Evolutionary conservation across 92 coral and sea anemone genomes (phyloP), one percentile per base, ranked within the genome.

Genomic region (Metridium senile): DNA sequence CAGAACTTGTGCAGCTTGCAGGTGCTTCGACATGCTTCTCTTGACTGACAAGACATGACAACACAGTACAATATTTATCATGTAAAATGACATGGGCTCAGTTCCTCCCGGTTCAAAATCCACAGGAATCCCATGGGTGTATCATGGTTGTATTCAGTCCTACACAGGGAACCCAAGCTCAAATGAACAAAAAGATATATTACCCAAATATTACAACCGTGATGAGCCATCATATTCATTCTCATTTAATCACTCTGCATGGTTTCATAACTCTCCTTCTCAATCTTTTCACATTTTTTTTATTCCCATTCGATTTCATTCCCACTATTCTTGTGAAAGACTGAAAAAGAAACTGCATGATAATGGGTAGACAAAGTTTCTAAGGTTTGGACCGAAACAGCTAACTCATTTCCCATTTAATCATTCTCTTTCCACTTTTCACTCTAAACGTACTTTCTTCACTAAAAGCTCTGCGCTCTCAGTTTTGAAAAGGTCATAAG

Each of bases 1-100:
- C 69, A 63, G 69, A 63, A 63, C 69, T 63, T 11, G 69, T 63
- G 69, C 69, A 63, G 69, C 45, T 10, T 63, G 69, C 69, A 63
- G 69, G 22, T 63, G 69, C 69, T 29, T 63, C 69, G 23, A 59
- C 65, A 27, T 29, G 69, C 69, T 61, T 27, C 66, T 23, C 61
- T 30, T 63, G 69, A 63, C 69, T 28, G 69, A 63, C 69, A 63
- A 29, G 69, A 63, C 69, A 28, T 63, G 43, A 63, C 69, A 30
- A 20, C 29, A 59, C 7, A 59, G 16, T 4, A 59, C 65, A 23
- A 2, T 25, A 23, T 26, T 54, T 21, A 28, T 31, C 33, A 61
- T 26, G 6, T 61, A 27, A 22, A 9, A 61, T 26, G 45, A 63
- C 69, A 28, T 27, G 69, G 69, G 69, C 27, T 19, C 2, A 23